Evolutionary conservation across 2,113 vertebrate species (phyloP), one percentile per base, ranked within the genome.

Genomic region (Gadus chalcogrammus): DNA sequence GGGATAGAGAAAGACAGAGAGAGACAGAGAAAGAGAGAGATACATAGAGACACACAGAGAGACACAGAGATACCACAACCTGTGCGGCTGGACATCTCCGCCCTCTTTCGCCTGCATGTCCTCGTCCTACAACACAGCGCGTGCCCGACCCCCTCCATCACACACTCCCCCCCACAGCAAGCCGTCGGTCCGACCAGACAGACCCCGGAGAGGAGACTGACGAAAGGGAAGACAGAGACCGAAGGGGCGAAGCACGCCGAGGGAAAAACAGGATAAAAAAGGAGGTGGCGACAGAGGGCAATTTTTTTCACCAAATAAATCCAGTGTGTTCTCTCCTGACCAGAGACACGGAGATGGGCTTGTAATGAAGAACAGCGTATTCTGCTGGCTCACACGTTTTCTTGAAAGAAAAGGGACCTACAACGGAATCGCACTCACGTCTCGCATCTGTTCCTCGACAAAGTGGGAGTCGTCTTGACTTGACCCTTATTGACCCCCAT

Each of bases 111-210:
- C 28, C 64, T 60, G 55, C 71, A 15, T 27, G 85, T 83, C 66
- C 74, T 78, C 82, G 76, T 81, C 77, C 1, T 88, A 81, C 79
- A 84, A 88, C 84, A 85, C 73, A 78, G 70, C 74, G 1, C 81
- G 71, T 63, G 76, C 76, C 64, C 13, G 59, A 65, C 86, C 79
- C 56, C 28, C 81, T 76, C 67, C 73, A 78, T 61, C 20, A 61
- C 20, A 20, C 13, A 55, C 31, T 1, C 31, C 31, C 31, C 31
- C 6, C 31, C 31, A 35, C 31, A 35, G 31, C 4, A 3, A 31
- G 28, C 28, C 28, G 28, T 31, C 3, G 2, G 28, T 31, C 28
- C 28, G 28, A 31, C 28, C 55, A 13, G 55, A 58, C 55, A 7
- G 15, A 58, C 55, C 15, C 56, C 11, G 1, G 27, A 24, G 22